A percentile compares a stretch with the other conserved stretches of the same genome.
Conservation (phyloP, 2,888 invertebrate species). For the Villa cingulata region DNA sequence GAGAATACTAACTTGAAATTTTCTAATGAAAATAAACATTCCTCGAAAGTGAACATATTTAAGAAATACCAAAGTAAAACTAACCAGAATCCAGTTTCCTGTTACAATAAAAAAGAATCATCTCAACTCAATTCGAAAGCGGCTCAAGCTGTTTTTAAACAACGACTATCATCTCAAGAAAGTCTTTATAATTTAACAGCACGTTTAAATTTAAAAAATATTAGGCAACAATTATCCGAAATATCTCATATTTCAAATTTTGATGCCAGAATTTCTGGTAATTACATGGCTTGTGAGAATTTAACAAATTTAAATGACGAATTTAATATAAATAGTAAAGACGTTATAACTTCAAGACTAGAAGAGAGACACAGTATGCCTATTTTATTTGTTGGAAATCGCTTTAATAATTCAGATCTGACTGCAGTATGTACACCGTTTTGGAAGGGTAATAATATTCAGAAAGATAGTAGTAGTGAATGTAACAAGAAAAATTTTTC, state of each 20-base stretch:
- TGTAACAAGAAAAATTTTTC: not conserved
- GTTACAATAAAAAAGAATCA: conserved; percentile 27
- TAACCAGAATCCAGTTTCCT: conserved; percentile 15
- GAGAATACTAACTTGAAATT: not conserved
- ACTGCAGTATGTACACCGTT: conserved; percentile 44
- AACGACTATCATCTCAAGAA: conserved; percentile 25
- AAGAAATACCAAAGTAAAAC: not conserved
- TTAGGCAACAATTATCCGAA: conserved; percentile 44
- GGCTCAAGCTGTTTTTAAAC: conserved; percentile 22
- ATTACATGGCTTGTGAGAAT: conserved; percentile 54
- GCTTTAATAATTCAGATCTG: conserved; percentile 41
- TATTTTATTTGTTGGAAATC: conserved; percentile 45
- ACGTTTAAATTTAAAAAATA: conserved; percentile 32
- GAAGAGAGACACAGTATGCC: conserved; percentile 52
- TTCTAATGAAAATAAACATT: conserved; percentile 18
- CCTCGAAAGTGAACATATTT: conserved; percentile 20
- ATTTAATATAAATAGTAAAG: conserved; percentile 34
- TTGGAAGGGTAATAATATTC: conserved; percentile 32
- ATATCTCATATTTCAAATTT: conserved; percentile 46
- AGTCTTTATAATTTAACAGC: conserved; percentile 39
- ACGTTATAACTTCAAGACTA: conserved; percentile 12
- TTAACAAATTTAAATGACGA: conserved; percentile 50
- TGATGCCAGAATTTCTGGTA: conserved; percentile 39
- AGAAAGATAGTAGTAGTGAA: conserved; percentile 26
- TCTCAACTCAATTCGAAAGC: conserved; percentile 32